Percentiles rank a stretch among this genome's conserved stretches.
Evolutionary conservation across 2,888 invertebrate species (phyloP).

Genomic region (Gnatocerus cornutus): DNA sequence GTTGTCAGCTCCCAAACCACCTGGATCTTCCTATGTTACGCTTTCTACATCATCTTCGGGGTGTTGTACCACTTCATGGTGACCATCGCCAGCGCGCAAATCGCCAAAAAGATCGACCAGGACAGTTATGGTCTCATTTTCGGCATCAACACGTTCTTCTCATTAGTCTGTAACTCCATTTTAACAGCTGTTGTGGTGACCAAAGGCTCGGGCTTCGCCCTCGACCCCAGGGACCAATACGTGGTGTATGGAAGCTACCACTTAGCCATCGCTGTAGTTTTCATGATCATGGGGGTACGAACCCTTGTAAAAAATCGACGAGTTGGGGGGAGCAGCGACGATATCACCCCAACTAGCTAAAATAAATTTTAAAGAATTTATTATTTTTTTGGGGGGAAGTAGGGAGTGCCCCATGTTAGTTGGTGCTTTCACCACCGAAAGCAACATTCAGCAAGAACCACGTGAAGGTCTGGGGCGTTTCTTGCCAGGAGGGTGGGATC

Average conservation of each 20-base stretch:
- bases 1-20: constrained; percentile 67
- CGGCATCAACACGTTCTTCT: constrained; percentile 88
- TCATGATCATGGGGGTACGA: constrained; percentile 32
- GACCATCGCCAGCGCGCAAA: constrained; percentile 89
- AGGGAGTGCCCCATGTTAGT: no score
- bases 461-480: no score
- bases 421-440: no score
- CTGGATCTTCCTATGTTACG: constrained; percentile 78
- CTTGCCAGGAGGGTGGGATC: no score
- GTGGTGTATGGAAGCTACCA: constrained; percentile 47
- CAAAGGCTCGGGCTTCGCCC: constrained; percentile 35
- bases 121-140: constrained; percentile 92
- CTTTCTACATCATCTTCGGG: constrained; percentile 82
- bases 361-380: neutral
- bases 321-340: constrained; percentile 6
- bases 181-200: constrained; percentile 38
- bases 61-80: constrained; percentile 85
- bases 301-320: neutral
- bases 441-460: no score
- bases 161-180: constrained; percentile 71
- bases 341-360: neutral
- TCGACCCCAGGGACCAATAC: constrained; percentile 44
- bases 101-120: constrained; percentile 84
- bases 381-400: no score
- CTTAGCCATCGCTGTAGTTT: constrained; percentile 35